A percentile compares a stretch with the other conserved stretches of the same genome.
phyloP scores from a whole-genome alignment of 1,140 invertebrate genomes.

The Andricus grossulariae region DNA sequence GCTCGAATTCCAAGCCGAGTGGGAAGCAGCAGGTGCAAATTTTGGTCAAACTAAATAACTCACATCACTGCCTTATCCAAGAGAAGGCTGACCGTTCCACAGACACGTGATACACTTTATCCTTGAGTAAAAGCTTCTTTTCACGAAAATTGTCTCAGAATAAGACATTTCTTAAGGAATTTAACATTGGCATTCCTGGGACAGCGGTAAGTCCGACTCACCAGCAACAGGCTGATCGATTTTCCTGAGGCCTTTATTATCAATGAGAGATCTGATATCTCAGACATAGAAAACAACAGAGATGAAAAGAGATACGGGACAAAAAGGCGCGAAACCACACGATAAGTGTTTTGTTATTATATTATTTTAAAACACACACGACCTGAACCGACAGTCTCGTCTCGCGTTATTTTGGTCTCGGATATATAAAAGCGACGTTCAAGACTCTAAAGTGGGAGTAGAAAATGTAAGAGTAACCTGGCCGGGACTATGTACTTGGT shows the following conservation, averaged over 20 bases:
- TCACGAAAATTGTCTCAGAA: not conserved
- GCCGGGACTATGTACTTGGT: conserved; percentile 38
- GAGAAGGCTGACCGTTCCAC: not conserved
- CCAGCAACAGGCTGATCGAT: conserved; percentile 51
- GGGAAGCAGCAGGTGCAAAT: conserved; percentile 3
- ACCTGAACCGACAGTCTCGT: conserved; percentile 38
- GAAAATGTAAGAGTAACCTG: conserved; percentile 1
- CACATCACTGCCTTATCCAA: not conserved
- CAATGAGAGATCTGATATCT: not conserved
- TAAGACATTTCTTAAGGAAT: not conserved
- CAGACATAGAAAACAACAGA: not conserved
- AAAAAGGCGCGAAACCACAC: conserved; percentile 36
- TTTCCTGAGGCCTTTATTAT: conserved; percentile 38
- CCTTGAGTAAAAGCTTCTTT: not conserved
- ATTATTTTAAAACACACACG: conserved; percentile 40
- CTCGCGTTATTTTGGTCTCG: conserved; percentile 47
- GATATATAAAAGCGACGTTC: conserved; percentile 38
- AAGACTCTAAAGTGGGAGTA: conserved; percentile 39
- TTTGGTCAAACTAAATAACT: conserved; percentile 2
- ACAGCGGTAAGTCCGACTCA: not conserved
- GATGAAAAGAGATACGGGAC: conserved; percentile 20
- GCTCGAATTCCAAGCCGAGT: not conserved
- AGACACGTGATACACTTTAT: not conserved
- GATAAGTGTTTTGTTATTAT: conserved; percentile 39
- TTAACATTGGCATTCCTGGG: not conserved